A percentile compares a stretch with the other conserved stretches of the same genome.
These are phyloP conservation scores for Macrosiphum euphorbiae DNA, from an alignment of 2,888 invertebrate genomes.

Conservation along the genomic window DNA sequence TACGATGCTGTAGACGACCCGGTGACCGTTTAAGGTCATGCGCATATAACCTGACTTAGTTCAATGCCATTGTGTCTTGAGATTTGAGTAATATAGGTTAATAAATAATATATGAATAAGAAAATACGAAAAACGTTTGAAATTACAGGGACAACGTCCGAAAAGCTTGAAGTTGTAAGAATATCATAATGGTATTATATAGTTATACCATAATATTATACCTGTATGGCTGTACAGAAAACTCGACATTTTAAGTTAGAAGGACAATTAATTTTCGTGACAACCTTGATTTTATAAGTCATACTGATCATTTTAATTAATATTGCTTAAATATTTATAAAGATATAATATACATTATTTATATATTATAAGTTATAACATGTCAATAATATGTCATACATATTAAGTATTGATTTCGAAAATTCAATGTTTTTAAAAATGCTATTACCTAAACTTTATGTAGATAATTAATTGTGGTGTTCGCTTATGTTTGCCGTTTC, in stretches of 20 bases:
- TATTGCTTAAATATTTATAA: constrained; percentile 18
- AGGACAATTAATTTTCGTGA: background rate
- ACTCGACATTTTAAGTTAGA: background rate
- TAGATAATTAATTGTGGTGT: background rate
- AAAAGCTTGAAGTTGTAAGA: background rate
- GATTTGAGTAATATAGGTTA: background rate
- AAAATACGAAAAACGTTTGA: background rate
- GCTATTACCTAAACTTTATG: background rate
- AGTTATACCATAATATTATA: background rate
- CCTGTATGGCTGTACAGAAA: background rate
- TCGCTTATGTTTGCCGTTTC: background rate
- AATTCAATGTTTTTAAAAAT: background rate
- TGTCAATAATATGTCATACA: background rate
- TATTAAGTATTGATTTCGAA: background rate
- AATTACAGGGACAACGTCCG: background rate
- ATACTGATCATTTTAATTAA: background rate
- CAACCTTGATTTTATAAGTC: background rate
- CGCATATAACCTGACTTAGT: constrained; percentile 1
- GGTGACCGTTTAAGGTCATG: constrained; percentile 21
- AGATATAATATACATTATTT: background rate
- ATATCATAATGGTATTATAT: background rate
- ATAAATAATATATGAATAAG: background rate
- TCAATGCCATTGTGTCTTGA: background rate
- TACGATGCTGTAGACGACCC: background rate
- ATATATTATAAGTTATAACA: background rate